These are phyloP conservation scores for Vidua chalybeata DNA, from an alignment of 2,113 vertebrate species.

Conservation along the genomic window DNA sequence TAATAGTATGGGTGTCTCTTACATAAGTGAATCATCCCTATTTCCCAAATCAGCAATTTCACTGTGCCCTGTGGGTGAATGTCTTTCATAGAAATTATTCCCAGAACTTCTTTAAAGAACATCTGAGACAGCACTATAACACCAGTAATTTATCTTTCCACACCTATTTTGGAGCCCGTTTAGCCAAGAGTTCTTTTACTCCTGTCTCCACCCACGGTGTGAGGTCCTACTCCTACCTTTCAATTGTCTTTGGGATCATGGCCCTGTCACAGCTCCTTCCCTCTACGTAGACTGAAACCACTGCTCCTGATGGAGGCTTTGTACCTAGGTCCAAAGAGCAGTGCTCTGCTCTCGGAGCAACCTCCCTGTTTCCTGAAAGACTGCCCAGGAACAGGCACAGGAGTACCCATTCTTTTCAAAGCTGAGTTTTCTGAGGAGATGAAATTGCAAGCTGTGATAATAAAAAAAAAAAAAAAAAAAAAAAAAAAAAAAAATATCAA, in stretches of 20 bases:
- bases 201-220: background rate
- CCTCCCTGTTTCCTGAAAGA: background rate
- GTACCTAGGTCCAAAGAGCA: background rate
- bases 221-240: background rate
- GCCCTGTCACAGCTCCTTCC: background rate
- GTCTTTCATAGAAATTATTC: conserved; percentile 55
- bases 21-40: conserved; percentile 49
- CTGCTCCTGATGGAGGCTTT: background rate
- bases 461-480: background rate
- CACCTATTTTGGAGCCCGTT: background rate
- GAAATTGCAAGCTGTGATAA: background rate
- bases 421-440: background rate
- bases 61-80: conserved; percentile 43
- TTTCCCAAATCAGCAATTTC: conserved; percentile 66
- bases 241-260: background rate
- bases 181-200: background rate
- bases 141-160: conserved; percentile 19
- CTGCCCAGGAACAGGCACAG: background rate
- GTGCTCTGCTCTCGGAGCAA: background rate
- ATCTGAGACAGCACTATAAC: conserved; percentile 48
- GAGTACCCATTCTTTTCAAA: background rate
- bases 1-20: conserved; percentile 34
- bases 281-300: background rate
- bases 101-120: conserved; percentile 47
- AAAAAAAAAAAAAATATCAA: background rate